These are phyloP conservation scores for Trachemys scripta DNA, from an alignment of 2,113 vertebrate genomes.

Conservation along the genomic window DNA sequence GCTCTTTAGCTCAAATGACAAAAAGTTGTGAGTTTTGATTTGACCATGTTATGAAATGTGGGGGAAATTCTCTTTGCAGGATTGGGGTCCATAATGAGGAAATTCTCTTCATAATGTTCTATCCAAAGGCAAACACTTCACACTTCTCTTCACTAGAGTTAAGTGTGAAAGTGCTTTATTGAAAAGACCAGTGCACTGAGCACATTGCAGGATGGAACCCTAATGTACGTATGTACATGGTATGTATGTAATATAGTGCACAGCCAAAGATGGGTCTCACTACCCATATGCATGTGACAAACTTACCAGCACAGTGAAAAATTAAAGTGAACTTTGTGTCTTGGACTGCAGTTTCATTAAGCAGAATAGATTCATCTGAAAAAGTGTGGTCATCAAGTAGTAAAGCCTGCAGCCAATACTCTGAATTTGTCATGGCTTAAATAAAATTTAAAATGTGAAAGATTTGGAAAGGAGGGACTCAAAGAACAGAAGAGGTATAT, in stretches of 20 bases:
- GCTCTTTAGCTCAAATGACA: background rate
- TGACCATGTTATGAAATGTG: background rate
- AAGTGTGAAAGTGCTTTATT: background rate
- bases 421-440: fast-evolving
- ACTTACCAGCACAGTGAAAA: background rate
- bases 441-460: background rate
- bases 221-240: background rate
- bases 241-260: background rate
- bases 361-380: background rate
- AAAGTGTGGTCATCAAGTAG: background rate
- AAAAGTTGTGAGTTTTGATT: background rate
- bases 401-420: fast-evolving
- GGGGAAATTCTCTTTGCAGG: background rate
- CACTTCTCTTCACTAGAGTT: background rate
- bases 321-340: background rate
- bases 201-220: background rate
- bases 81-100: background rate
- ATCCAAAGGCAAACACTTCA: background rate
- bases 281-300: background rate
- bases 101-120: background rate
- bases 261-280: background rate
- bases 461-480: background rate
- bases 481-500: background rate
- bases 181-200: background rate
- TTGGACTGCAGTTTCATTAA: background rate